Evolutionary conservation across 2,113 vertebrate genomes (phyloP), one percentile per base, ranked within the genome.

Genomic region (Porphyrio hochstetteri): DNA sequence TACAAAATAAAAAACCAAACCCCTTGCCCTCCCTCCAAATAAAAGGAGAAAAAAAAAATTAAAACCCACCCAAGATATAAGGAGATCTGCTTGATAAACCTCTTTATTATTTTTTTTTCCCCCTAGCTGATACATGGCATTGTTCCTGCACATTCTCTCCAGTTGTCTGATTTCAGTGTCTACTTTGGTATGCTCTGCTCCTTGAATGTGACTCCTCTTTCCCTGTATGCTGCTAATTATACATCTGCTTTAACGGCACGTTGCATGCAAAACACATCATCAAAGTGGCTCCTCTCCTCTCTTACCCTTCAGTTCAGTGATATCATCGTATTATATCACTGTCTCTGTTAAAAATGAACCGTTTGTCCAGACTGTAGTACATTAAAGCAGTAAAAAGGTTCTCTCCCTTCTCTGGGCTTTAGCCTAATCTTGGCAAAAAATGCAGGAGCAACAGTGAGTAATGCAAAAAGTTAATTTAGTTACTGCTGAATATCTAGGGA

Each of bases 341-440:
- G 46, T 36, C 76, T 78, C 20, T 48, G 63, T 86, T 74, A 61
- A 38, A 78, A 88, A 63, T 18, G 55, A 64, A 74, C 14, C 50
- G 35, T 15, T 29, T 82, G 56, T 50, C 38, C 77, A 70, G 81
- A 69, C 20, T 16, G 50, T 4, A 31, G 42, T 6, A 69, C 18
- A 35, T 61, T 71, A 67, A 76, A 24, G 21, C 50, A 29, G 0
- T 55, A 52, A 44, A 18, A 38, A 55, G 4, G 15, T 60, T 65
- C 31, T 52, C 72, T 55, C 46, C 65, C 16, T 92, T 75, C 56
- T 38, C 83, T 67, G 61, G 82, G 42, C 36, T 70, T 83, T 63
- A 86, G 81, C 50, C 71, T 88, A 19, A 81, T 92, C 59, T 83
- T 70, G 35, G 80, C 82, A 84, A 86, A 93, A 93, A 92, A 81